Conservation (phyloP, 1,140 invertebrate genomes). For the Drosophila malerkotliana region DNA sequence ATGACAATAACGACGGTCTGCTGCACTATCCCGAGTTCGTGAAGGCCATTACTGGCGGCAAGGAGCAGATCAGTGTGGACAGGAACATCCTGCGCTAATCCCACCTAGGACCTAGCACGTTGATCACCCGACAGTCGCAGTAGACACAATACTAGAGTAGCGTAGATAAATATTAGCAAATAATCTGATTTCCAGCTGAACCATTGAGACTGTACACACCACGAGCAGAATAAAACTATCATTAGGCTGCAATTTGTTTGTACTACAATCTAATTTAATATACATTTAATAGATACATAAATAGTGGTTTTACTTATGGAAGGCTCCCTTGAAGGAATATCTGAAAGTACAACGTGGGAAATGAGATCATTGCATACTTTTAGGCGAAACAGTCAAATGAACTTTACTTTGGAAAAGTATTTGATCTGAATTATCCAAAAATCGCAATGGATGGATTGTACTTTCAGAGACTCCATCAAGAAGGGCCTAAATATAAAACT, state of each 20-base stretch:
- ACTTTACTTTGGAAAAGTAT: too few species aligned
- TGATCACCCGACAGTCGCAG: neutral
- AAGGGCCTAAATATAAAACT: too few species aligned
- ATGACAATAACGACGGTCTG: conserved; percentile 91
- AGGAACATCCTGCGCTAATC: conserved; percentile 57
- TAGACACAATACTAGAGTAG: conserved; percentile 69
- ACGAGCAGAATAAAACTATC: conserved; percentile 26
- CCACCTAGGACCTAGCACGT: neutral
- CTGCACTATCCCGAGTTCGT: conserved; percentile 91
- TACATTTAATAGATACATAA: conserved; percentile 47
- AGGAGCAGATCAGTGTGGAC: conserved; percentile 60
- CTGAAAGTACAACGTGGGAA: neutral
- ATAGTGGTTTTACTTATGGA: conserved; percentile 9
- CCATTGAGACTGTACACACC: conserved; percentile 64
- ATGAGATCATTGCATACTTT: too few species aligned
- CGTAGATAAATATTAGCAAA: conserved; percentile 59
- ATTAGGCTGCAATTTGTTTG: conserved; percentile 54
- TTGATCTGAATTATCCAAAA: too few species aligned
- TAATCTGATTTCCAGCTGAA: conserved; percentile 47
- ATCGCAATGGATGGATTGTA: neutral
- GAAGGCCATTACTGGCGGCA: conserved; percentile 72
- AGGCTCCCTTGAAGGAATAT: neutral
- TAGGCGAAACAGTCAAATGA: too few species aligned
- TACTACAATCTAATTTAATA: conserved; percentile 54
- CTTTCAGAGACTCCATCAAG: neutral